These are phyloP conservation scores for Pseudococcus longispinus DNA, from an alignment of 2,888 invertebrate genomes.

Conservation along the genomic window DNA sequence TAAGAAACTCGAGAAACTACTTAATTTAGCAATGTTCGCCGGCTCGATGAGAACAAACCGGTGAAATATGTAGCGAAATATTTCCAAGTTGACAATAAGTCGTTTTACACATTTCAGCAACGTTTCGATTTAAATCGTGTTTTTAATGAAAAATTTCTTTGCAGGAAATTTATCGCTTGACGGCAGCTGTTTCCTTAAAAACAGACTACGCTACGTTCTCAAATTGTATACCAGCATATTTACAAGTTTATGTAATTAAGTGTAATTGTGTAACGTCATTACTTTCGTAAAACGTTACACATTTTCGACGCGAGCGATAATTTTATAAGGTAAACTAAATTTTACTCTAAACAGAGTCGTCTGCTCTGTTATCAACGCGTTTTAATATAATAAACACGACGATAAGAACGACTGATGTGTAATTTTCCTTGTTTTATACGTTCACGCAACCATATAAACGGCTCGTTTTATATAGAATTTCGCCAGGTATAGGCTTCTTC, in stretches of 20 bases:
- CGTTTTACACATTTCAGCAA: constrained; percentile 1
- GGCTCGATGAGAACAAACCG: not conserved
- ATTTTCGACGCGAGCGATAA: not conserved
- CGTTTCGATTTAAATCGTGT: constrained; percentile 5
- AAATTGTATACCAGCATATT: not conserved
- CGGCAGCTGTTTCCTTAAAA: not conserved
- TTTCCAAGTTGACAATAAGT: not conserved
- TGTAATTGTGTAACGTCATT: not conserved
- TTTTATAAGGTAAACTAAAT: constrained; percentile 12
- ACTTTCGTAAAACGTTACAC: not conserved
- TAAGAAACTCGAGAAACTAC: not conserved
- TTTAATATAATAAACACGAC: constrained; percentile 20
- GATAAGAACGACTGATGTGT: constrained; percentile 21
- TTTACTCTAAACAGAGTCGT: not conserved
- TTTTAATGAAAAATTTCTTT: not conserved
- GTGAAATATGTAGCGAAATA: not conserved
- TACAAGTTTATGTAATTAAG: constrained; percentile 9
- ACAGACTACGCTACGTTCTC: not conserved
- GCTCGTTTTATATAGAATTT: not conserved
- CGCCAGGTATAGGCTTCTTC: not conserved
- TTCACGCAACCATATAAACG: constrained; percentile 8
- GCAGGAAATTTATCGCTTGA: not conserved
- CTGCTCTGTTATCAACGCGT: constrained; percentile 3
- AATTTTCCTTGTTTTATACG: not conserved
- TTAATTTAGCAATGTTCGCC: not conserved